Base-by-base conservation (phyloP, 1,140 invertebrate species). In the Drosophila pachea region DNA sequence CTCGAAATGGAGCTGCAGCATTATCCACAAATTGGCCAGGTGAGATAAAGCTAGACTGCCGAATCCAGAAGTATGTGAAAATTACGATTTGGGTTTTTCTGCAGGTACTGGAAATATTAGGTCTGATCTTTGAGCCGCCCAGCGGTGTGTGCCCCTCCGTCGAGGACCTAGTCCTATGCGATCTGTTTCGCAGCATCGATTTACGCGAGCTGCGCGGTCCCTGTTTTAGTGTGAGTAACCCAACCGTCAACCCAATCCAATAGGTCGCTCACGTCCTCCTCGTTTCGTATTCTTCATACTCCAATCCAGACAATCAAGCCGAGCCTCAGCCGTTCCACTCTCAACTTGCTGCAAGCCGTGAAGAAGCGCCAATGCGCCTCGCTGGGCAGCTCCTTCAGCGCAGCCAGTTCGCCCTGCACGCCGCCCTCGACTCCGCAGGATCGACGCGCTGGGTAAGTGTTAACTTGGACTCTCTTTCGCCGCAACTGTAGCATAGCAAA, bases 141-240 rank as follows among this genome's bases (percentile, higher is more conserved):
- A 92, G 91, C 88, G 92, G 86, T 70, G 91, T 90, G 35, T 92
- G 92, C 88, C 95, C 95, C 36, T 93, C 90, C 47, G 90, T 97
- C 9, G 94, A 95, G 88, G 95, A 97, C 88, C 90, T 97, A 78
- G 90, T 96, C 45, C 89, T 95, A 45, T 94, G 94, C 75, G 95
- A 97, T 86, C 91, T 96, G 56, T 97, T 97, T 88, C 91, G 95
- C 72, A 95, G 95, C 86, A 95, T 97, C 63, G 96, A 97, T 90
- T 91, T 97, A 43, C 91, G 96, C 55, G 95, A 97, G 90, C 93
- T 97, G 92, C 91, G 95, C 74, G 92, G 92, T 56, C 91, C 91
- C 12, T 92, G 91, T 79, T 88, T 92, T 67, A 92, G 91, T 76
- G 92, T 92, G 87, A 90, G 89, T 87, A 45, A 9, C 9, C 16